phyloP scores from a whole-genome alignment of 2,797 vertebrate genomes.

The Falco naumanni region DNA sequence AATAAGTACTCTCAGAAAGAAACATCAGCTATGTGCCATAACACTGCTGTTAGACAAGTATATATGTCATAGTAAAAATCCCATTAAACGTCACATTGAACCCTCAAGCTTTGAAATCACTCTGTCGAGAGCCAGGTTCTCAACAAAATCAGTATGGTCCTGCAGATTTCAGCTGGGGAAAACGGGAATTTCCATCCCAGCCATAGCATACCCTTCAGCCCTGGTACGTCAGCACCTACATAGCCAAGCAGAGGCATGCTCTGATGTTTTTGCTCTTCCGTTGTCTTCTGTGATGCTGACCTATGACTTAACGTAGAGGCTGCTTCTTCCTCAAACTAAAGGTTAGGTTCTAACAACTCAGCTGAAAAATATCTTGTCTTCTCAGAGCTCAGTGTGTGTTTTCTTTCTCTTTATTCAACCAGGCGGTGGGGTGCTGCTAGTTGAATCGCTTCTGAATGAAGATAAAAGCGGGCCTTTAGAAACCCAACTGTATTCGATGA shows the following conservation, averaged over 20 bases:
- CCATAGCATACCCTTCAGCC: fast-evolving
- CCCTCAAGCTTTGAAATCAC: background rate
- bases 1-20: background rate
- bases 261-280: background rate
- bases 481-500: conserved; percentile 86
- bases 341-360: background rate
- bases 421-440: conserved; percentile 75
- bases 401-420: background rate
- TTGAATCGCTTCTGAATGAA: conserved; percentile 74
- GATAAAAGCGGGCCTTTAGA: conserved; percentile 82
- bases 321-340: background rate
- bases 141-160: background rate
- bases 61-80: background rate
- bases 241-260: background rate
- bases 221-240: no score
- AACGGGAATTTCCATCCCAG: background rate
- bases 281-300: background rate
- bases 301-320: background rate
- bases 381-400: background rate
- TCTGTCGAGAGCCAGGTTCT: background rate
- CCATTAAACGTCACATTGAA: background rate
- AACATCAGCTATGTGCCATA: background rate
- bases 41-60: background rate
- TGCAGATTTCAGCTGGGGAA: background rate
- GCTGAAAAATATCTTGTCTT: background rate